Conservation (phyloP, 1,140 invertebrate species). For the Drosophila funebris region DNA sequence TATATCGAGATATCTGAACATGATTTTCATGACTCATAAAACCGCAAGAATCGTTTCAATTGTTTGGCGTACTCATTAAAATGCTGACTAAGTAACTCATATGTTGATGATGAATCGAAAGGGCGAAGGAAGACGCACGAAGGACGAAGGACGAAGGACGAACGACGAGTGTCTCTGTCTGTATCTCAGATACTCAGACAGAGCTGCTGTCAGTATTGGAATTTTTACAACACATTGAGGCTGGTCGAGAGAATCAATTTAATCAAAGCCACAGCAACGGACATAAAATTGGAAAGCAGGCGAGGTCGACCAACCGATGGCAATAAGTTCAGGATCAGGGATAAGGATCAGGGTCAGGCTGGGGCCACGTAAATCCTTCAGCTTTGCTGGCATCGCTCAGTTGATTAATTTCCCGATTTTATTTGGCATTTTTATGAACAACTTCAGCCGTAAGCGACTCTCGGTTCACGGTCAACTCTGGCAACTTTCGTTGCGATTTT, state of each 20-base stretch:
- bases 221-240: conserved; percentile 19
- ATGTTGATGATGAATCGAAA: not conserved
- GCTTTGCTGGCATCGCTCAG: conserved; percentile 29
- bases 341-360: not conserved
- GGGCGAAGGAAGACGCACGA: no score
- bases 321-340: conserved; percentile 7
- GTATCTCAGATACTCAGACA: not conserved
- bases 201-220: not conserved
- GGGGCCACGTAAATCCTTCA: conserved; percentile 34
- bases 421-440: conserved; percentile 69
- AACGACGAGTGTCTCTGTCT: not conserved
- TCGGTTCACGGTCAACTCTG: not conserved
- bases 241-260: conserved; percentile 5
- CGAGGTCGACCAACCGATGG: conserved; percentile 16
- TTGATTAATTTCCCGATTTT: conserved; percentile 72
- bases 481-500: conserved; percentile 29
- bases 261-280: conserved; percentile 32
- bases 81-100: conserved; percentile 18
- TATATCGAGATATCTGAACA: conserved; percentile 9
- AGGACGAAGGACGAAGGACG: no score
- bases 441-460: conserved; percentile 23
- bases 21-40: conserved; percentile 30
- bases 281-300: conserved; percentile 37
- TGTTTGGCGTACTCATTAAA: conserved; percentile 39
- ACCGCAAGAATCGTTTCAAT: conserved; percentile 28